A percentile compares a stretch with the other conserved stretches of the same genome.
Conservation (phyloP, 2,888 invertebrate genomes). For the Gari tellinella region DNA sequence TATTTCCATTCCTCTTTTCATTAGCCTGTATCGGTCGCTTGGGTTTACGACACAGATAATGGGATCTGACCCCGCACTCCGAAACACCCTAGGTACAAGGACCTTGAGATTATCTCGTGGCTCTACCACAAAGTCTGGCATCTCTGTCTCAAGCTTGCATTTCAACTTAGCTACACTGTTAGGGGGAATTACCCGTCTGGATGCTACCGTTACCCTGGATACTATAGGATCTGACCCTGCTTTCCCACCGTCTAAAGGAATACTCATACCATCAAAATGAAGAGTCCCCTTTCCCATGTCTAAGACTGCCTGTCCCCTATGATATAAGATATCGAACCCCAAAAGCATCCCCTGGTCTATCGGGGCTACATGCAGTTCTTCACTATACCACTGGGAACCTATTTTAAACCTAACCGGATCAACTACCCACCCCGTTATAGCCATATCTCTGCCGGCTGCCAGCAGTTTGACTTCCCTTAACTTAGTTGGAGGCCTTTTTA, state of each 20-base stretch:
- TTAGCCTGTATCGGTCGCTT: constrained; percentile 1
- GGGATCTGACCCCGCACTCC: not conserved
- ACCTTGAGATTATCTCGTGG: constrained; percentile 7
- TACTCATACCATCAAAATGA: not conserved
- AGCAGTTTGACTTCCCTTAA: constrained; percentile 31
- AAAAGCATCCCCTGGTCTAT: constrained; percentile 36
- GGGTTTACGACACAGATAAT: constrained; percentile 23
- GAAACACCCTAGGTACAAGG: constrained; percentile 2
- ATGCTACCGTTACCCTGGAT: constrained; percentile 17
- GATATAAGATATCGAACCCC: constrained; percentile 20
- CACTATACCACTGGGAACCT: constrained; percentile 4
- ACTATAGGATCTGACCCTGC: not conserved
- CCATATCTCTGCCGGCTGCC: constrained; percentile 41
- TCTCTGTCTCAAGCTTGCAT: constrained; percentile 4
- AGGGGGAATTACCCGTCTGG: constrained; percentile 14
- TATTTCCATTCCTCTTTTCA: constrained; percentile 15
- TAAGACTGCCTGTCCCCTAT: not conserved
- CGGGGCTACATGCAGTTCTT: constrained; percentile 31
- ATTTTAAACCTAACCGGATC: constrained; percentile 13
- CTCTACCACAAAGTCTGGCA: constrained; percentile 27
- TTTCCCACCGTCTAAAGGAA: not conserved
- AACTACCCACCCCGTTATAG: constrained; percentile 25
- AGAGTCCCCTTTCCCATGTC: constrained; percentile 16
- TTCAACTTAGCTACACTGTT: constrained; percentile 5
- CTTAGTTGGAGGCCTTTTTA: constrained; percentile 23